Percentiles rank a stretch among this genome's conserved stretches.
Evolutionary conservation across 2,113 vertebrate genomes (phyloP).

Genomic region (Picathartes gymnocephalus): DNA sequence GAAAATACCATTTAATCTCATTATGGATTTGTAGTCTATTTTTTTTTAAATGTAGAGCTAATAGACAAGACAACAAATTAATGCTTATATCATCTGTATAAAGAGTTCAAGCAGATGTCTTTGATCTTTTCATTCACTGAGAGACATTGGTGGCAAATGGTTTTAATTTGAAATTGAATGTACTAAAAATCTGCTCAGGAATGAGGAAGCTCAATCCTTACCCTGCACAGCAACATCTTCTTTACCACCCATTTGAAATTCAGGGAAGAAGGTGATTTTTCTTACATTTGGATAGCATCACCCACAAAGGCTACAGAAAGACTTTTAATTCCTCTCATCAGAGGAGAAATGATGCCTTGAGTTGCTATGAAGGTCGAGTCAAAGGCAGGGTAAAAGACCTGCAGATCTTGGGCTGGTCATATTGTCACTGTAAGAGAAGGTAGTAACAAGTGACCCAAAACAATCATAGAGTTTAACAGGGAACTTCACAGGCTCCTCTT

Average conservation of each 20-base stretch:
- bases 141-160: slow-evolving; percentile 37
- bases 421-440: not conserved
- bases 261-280: slow-evolving; percentile 19
- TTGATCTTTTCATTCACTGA: slow-evolving; percentile 50
- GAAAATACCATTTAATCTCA: not conserved
- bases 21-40: not conserved
- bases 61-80: not conserved
- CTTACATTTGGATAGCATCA: slow-evolving; percentile 33
- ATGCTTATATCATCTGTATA: not conserved
- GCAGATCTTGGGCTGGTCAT: not conserved
- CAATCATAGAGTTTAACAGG: not conserved
- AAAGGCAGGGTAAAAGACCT: not conserved
- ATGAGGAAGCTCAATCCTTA: slow-evolving; percentile 61
- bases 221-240: slow-evolving; percentile 9
- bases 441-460: not conserved
- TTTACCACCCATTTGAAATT: slow-evolving; percentile 52
- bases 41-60: not conserved
- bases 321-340: not conserved
- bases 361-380: not conserved
- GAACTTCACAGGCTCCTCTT: not conserved
- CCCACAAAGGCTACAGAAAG: not conserved
- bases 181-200: slow-evolving; percentile 62
- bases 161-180: slow-evolving; percentile 71
- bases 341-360: not conserved
- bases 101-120: slow-evolving; percentile 47